These are phyloP conservation scores for Threskiornis aethiopicus DNA, from an alignment of 2,797 vertebrate species.

Conservation along the genomic window DNA sequence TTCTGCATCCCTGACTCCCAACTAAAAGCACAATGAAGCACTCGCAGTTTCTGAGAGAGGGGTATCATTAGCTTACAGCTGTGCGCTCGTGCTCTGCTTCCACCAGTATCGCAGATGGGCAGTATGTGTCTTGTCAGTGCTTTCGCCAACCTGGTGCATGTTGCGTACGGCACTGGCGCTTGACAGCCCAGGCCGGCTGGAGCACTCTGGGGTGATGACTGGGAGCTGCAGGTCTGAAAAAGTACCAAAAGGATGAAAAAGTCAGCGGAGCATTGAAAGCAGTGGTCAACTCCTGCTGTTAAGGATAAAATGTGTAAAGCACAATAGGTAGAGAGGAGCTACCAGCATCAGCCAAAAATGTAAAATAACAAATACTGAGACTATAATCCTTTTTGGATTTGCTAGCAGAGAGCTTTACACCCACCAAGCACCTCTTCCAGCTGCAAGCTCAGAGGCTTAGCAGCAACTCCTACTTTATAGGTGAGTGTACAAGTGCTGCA, in stretches of 20 bases:
- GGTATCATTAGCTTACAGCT: conserved; percentile 57
- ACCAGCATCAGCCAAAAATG: neutral
- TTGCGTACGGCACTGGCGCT: neutral
- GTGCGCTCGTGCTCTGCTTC: neutral
- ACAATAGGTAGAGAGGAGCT: neutral
- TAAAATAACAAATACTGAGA: neutral
- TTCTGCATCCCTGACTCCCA: neutral
- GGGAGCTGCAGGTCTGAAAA: conserved; percentile 76
- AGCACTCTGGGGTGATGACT: conserved; percentile 72
- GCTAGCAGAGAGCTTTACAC: neutral
- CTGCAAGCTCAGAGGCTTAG: neutral
- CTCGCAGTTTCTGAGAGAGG: neutral
- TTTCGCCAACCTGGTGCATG: neutral
- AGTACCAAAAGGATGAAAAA: neutral
- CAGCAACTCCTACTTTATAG: neutral
- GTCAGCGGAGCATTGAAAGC: neutral
- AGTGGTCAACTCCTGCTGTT: rapidly evolving
- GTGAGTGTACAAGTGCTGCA: neutral
- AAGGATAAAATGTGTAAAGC: neutral
- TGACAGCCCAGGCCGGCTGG: neutral
- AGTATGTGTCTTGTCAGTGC: neutral
- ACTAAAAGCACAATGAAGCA: neutral
- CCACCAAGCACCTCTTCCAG: neutral
- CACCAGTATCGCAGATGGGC: neutral
- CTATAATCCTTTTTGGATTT: neutral